These are phyloP conservation scores for Xestia rhomboidea DNA, from an alignment of 2,888 invertebrate genomes.

Conservation along the genomic window DNA sequence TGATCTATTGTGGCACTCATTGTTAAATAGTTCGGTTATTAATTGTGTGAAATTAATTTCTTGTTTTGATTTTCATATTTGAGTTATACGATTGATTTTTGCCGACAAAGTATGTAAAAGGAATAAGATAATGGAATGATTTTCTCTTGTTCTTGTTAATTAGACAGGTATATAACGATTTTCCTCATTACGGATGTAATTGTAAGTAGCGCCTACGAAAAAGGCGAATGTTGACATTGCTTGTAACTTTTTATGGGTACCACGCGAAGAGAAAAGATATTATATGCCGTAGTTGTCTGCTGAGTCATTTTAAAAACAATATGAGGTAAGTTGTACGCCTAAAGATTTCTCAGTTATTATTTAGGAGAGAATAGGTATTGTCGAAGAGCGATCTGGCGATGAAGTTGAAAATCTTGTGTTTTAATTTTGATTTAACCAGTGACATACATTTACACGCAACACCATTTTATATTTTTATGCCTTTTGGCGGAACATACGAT, in stretches of 20 bases:
- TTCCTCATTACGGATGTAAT: slow-evolving; percentile 33
- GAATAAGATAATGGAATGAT: slow-evolving; percentile 43
- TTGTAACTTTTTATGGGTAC: slow-evolving; percentile 17
- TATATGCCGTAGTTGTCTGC: not conserved
- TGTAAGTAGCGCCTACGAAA: slow-evolving; percentile 31
- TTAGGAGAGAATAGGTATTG: not conserved
- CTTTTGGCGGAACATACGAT: no score
- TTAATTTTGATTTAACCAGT: no score
- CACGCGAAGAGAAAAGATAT: not conserved
- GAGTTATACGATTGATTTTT: slow-evolving; percentile 39
- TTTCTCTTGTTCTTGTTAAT: slow-evolving; percentile 51
- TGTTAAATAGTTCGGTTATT: slow-evolving; percentile 53
- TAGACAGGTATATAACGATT: slow-evolving; percentile 42
- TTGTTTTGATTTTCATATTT: slow-evolving; percentile 44
- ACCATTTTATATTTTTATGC: no score
- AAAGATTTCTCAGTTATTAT: not conserved
- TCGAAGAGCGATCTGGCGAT: no score
- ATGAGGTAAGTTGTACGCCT: not conserved
- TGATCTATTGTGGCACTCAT: slow-evolving; percentile 59
- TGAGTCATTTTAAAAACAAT: slow-evolving; percentile 3
- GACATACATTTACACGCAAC: no score
- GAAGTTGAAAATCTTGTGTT: no score
- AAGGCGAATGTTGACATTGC: slow-evolving; percentile 45
- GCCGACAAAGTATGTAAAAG: slow-evolving; percentile 21
- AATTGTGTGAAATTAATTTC: slow-evolving; percentile 57